Conservation (phyloP, 2,888 invertebrate species). For the Neoascia interrupta region DNA sequence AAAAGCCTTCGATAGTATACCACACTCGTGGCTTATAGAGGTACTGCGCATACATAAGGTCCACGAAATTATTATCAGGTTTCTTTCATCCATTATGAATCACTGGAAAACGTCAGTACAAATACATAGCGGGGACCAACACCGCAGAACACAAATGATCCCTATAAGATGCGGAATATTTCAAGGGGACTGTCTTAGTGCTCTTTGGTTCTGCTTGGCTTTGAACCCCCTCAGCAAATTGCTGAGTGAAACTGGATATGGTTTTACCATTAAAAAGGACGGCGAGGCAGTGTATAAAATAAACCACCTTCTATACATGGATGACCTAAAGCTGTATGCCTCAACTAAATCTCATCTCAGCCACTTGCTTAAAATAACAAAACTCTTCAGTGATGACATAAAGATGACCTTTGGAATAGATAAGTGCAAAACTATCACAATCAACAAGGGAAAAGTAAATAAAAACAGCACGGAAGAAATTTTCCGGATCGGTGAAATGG, state of each 20-base stretch:
- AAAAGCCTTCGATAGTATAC: background rate
- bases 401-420: slow-evolving; percentile 8
- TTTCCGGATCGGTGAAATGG: background rate
- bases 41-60: background rate
- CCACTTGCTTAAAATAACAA: background rate
- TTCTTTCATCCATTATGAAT: background rate
- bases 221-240: slow-evolving; percentile 26
- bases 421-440: slow-evolving; percentile 3
- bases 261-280: slow-evolving; percentile 6
- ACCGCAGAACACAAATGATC: background rate
- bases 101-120: background rate
- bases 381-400: slow-evolving; percentile 12
- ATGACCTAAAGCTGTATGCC: slow-evolving; percentile 16
- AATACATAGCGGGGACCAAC: background rate
- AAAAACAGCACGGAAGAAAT: background rate
- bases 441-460: background rate
- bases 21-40: slow-evolving; percentile 13
- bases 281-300: background rate
- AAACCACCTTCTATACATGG: slow-evolving; percentile 9
- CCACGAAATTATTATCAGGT: background rate
- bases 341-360: slow-evolving; percentile 13
- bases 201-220: slow-evolving; percentile 26
- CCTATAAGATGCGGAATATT: background rate
- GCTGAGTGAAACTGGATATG: slow-evolving; percentile 3
- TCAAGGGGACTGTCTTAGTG: slow-evolving; percentile 1